phyloP scores from a whole-genome alignment of 2,797 vertebrate genomes.

The Myiotriccus ornatus region DNA sequence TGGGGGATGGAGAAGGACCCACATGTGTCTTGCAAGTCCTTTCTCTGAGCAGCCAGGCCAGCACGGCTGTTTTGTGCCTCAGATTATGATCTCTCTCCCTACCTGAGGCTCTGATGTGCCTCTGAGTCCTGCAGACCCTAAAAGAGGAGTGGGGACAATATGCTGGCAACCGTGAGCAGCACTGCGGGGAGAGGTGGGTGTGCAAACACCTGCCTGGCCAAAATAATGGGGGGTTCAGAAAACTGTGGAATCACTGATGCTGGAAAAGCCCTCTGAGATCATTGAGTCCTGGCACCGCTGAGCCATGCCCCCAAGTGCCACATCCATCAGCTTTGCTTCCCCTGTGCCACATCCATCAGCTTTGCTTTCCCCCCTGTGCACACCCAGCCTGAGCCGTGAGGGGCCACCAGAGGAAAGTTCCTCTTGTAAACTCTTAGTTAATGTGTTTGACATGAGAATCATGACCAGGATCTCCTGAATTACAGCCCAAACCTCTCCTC shows the following conservation, averaged over 20 bases:
- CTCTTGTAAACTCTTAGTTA: not conserved
- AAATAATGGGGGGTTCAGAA: not conserved
- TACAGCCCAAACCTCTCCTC: not conserved
- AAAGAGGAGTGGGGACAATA: rapidly evolving
- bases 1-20: not conserved
- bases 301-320: not conserved
- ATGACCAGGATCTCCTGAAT: not conserved
- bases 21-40: rapidly evolving
- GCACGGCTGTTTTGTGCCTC: not conserved
- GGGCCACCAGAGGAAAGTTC: not conserved
- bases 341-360: not conserved
- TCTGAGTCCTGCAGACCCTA: not conserved
- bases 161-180: not conserved
- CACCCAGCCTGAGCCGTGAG: not conserved
- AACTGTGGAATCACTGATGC: not conserved
- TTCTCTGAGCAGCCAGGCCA: not conserved
- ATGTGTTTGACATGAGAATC: not conserved
- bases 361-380: not conserved
- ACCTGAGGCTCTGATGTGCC: not conserved
- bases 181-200: not conserved
- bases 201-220: not conserved
- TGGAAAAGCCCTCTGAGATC: not conserved
- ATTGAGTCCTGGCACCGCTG: not conserved
- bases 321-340: not conserved
- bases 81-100: not conserved